A percentile compares a stretch with the other conserved stretches of the same genome.
Evolutionary conservation across 1,140 invertebrate genomes (phyloP).

Genomic region (Zeugodacus cucurbitae): DNA sequence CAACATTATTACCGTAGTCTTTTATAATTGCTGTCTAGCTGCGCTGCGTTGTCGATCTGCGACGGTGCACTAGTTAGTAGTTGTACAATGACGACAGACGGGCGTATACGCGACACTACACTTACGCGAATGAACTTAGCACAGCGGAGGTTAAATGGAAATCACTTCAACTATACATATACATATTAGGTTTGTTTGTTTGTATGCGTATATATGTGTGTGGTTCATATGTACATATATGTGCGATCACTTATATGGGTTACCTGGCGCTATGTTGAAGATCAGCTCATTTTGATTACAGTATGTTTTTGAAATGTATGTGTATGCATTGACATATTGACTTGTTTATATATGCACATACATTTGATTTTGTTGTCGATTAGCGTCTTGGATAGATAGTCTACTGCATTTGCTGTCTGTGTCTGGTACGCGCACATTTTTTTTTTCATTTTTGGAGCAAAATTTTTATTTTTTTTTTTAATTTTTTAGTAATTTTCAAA

Average conservation of each 20-base stretch:
- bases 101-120: not conserved
- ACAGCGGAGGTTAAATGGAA: not conserved
- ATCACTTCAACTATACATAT: not conserved
- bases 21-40: not conserved
- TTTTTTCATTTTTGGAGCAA: not conserved
- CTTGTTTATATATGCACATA: too few species aligned
- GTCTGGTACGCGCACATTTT: not conserved
- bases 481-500: not conserved
- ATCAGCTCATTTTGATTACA: not conserved
- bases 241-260: not conserved
- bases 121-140: not conserved
- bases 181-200: not conserved
- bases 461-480: not conserved
- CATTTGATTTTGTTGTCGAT: too few species aligned
- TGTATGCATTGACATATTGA: too few species aligned
- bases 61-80: not conserved
- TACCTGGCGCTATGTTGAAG: not conserved
- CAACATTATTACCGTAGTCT: not conserved
- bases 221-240: not conserved
- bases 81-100: not conserved
- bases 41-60: not conserved
- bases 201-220: not conserved
- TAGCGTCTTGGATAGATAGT: too few species aligned
- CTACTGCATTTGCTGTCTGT: too few species aligned
- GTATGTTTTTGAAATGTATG: too few species aligned